Evolutionary conservation across 35 echinoderm and acorn worm species (phyloP).

Genomic region (Patiria miniata): DNA sequence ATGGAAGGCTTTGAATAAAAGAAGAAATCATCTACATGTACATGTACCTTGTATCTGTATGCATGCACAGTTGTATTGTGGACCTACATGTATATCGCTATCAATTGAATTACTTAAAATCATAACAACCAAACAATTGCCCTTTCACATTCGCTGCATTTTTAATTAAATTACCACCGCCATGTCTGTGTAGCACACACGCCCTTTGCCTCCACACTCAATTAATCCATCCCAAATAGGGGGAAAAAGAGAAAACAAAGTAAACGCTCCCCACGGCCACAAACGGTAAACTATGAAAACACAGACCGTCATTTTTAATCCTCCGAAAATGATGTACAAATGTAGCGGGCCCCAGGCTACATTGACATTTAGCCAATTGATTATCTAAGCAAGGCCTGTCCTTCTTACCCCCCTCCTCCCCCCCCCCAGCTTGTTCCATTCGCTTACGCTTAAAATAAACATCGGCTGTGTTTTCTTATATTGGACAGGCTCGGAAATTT

Average conservation of each 20-base stretch:
- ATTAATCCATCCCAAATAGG: no score
- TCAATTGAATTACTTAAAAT: no score
- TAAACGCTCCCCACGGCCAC: not conserved
- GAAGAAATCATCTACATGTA: no score
- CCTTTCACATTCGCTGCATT: not conserved
- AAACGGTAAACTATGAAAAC: not conserved
- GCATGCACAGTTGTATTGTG: no score
- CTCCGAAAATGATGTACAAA: slow-evolving; percentile 19
- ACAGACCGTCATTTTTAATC: slow-evolving; percentile 11
- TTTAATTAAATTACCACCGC: not conserved
- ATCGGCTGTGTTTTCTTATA: not conserved
- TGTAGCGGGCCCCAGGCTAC: not conserved
- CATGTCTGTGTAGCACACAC: no score
- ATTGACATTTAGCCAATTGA: slow-evolving; percentile 7
- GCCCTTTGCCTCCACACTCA: no score
- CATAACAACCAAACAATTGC: no score
- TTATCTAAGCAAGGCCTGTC: not conserved
- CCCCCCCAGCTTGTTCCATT: not conserved
- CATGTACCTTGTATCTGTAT: no score
- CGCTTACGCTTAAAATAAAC: slow-evolving; percentile 9
- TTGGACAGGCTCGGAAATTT: slow-evolving; percentile 19
- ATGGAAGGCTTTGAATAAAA: no score
- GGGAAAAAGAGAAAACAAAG: not conserved
- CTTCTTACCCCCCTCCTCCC: no score
- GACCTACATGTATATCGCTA: no score